A percentile compares a stretch with the other conserved stretches of the same genome.
phyloP scores from a whole-genome alignment of 2,888 invertebrate genomes.

The Eumerus sabulonum region DNA sequence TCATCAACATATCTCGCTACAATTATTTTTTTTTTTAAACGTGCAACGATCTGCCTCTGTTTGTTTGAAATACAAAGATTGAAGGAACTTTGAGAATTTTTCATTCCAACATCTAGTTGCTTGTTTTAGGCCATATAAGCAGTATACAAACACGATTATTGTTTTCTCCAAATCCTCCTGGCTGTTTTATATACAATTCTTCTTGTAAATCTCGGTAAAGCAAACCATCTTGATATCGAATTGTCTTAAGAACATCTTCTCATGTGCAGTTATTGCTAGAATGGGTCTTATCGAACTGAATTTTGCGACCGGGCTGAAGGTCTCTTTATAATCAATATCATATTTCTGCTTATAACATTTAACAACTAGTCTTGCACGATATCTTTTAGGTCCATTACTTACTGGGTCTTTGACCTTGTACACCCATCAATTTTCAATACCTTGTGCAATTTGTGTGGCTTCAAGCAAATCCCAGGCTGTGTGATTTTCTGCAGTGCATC shows the following conservation, averaged over 20 bases:
- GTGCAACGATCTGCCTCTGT: not conserved
- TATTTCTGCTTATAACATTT: not conserved
- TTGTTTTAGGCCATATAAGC: too few relatives aligned
- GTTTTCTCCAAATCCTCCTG: too few relatives aligned
- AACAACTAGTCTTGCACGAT: not conserved
- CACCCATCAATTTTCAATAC: too few relatives aligned
- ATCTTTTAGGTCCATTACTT: not conserved
- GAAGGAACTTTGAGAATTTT: not conserved
- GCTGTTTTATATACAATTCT: too few relatives aligned
- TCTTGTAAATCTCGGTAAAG: too few relatives aligned
- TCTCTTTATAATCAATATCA: slow-evolving; percentile 5
- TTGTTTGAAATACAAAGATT: not conserved
- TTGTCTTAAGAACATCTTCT: not conserved
- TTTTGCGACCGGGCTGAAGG: too few relatives aligned
- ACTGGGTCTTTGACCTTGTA: not conserved
- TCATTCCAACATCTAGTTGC: not conserved
- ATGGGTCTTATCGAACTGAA: too few relatives aligned
- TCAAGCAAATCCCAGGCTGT: slow-evolving; percentile 7
- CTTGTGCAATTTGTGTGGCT: not conserved
- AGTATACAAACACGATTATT: slow-evolving; percentile 45
- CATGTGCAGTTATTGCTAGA: too few relatives aligned
- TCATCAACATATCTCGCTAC: slow-evolving; percentile 27
- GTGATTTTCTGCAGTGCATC: slow-evolving; percentile 1
- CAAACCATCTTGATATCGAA: not conserved
- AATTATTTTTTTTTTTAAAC: slow-evolving; percentile 4